A percentile compares a stretch with the other conserved stretches of the same genome.
These are phyloP conservation scores for Pseudobourletiella spinata DNA, from an alignment of 1,140 invertebrate species.

Conservation along the genomic window DNA sequence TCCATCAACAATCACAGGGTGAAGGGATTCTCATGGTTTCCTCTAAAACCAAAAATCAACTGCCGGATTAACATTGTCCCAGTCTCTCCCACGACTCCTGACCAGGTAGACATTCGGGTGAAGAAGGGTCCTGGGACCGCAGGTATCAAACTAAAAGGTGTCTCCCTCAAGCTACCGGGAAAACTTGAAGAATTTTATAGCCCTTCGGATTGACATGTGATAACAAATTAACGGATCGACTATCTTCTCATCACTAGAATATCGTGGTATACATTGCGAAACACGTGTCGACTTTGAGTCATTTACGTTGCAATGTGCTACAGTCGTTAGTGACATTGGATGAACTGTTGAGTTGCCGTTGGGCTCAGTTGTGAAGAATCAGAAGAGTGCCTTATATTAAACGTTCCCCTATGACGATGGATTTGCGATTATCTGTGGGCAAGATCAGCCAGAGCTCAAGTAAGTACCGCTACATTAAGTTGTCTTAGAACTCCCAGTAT, in stretches of 20 bases:
- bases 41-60: slow-evolving; percentile 33
- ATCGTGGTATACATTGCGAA: background rate
- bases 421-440: slow-evolving; percentile 28
- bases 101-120: too few relatives aligned
- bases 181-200: background rate
- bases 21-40: too few relatives aligned
- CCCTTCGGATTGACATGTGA: background rate
- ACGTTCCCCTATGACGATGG: slow-evolving; percentile 20
- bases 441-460: slow-evolving; percentile 34
- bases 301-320: background rate
- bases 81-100: too few relatives aligned
- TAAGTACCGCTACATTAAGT: slow-evolving; percentile 22
- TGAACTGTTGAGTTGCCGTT: too few relatives aligned
- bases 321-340: background rate
- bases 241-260: background rate
- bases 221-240: background rate
- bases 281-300: background rate
- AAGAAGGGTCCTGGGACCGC: background rate
- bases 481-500: background rate
- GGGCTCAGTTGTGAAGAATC: background rate
- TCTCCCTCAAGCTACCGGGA: background rate
- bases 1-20: too few relatives aligned
- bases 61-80: slow-evolving; percentile 21
- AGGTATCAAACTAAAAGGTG: background rate
- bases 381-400: background rate